Base-by-base conservation (phyloP, 2,888 invertebrate genomes). In the Eilema caniola region DNA sequence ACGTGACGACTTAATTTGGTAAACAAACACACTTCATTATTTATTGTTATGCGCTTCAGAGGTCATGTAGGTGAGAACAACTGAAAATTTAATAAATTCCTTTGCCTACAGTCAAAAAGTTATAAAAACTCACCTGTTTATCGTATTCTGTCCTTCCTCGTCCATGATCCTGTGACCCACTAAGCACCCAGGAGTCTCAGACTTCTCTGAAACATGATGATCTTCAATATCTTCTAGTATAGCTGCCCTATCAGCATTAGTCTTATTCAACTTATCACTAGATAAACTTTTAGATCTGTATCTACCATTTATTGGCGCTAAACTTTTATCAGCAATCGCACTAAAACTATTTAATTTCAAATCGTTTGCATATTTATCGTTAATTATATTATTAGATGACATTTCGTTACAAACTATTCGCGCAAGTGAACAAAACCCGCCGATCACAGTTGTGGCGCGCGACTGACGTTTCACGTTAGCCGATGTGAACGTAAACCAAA, bases 271-370 rank as follows among this genome's bases (percentile, higher is more conserved):
- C 87, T 95, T 95, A 90, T 95, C 95, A 93, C 94, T 93, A 57
- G 95, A 95, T 80, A 95, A 90, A 92, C 95, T 95, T 77, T 92
- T 95, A 56, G 95, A 94, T 71, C 93, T 89, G 81, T 93, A 94
- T 82, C 93, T 88, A 63, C 87, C 89, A 75, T 91, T 94, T 68
- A 93, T 79, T 62, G 93, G 92, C 73, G 90, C 87, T 70, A 93
- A 87, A 83, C 88, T 90, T 85, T 92, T 95, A 88, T 95, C 95
- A 80, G 86, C 80, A 78, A 92, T 89, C 67, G 90, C 90, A 92
- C 93, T 92, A 73, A 93, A 88, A 89, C 92, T 91, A 83, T 92
- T 95, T 75, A 92, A 77, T 87, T 93, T 95, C 33, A 87, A 86
- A 86, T 93, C 93, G 75, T 90, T 92, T 81, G 86, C 85, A 85